Conservation (phyloP, 92 coral and sea anemone species). For the Zoanthus solanderi region DNA sequence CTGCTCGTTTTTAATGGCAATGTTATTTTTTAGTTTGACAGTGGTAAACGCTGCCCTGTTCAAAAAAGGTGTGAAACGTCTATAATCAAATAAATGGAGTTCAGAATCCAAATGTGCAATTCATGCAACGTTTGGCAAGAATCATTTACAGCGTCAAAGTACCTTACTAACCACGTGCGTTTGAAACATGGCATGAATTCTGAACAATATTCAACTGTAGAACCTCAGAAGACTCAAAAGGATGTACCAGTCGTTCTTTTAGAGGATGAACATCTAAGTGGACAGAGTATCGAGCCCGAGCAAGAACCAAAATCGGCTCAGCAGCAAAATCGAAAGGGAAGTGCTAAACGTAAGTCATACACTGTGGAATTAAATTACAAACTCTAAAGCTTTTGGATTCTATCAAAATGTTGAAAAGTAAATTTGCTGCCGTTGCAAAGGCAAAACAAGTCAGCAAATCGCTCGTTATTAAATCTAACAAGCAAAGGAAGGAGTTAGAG, state of each 20-base stretch:
- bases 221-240: no score
- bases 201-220: no score
- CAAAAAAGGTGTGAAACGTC: no score
- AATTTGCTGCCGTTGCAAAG: slow-evolving; percentile 5
- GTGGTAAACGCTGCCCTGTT: no score
- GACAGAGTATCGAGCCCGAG: background rate
- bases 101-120: no score
- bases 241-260: no score
- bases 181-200: slow-evolving; percentile 16
- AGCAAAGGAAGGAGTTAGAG: background rate
- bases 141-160: slow-evolving; percentile 55
- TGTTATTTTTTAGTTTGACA: no score
- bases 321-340: slow-evolving; percentile 43
- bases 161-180: slow-evolving; percentile 52
- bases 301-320: slow-evolving; percentile 36
- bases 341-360: background rate
- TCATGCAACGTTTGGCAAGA: background rate
- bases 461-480: slow-evolving; percentile 4
- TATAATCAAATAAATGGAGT: no score
- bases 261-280: no score
- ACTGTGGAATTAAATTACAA: slow-evolving; percentile 15
- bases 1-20: no score
- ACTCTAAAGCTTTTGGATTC: background rate
- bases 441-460: background rate
- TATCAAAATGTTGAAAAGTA: background rate